Conservation (phyloP, 2,888 invertebrate species). For the Archips xylosteana region DNA sequence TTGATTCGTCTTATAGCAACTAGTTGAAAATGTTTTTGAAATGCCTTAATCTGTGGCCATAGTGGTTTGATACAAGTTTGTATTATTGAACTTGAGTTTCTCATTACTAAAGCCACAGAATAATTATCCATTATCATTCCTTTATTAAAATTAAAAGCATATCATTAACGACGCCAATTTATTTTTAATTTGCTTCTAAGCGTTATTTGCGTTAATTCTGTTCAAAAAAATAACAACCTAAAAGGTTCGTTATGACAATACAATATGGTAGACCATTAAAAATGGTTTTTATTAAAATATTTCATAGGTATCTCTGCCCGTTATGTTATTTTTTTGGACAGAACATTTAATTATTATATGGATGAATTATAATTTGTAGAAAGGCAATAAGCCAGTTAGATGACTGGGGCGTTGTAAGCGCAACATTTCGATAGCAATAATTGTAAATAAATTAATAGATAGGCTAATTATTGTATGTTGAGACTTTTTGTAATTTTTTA, state of each 20-base stretch:
- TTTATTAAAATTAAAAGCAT: conserved; percentile 72
- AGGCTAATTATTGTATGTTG: conserved; percentile 83
- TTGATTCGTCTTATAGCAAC: conserved; percentile 5
- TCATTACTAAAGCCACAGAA: not conserved
- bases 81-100: not conserved
- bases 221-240: conserved; percentile 51
- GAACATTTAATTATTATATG: conserved; percentile 56
- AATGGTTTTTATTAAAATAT: conserved; percentile 30
- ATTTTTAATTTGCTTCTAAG: conserved; percentile 67
- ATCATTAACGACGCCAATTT: conserved; percentile 68
- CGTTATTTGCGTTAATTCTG: conserved; percentile 57
- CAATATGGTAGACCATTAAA: conserved; percentile 28
- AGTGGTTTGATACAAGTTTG: conserved; percentile 51
- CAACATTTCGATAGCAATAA: conserved; percentile 82
- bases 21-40: conserved; percentile 49
- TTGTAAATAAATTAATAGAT: conserved; percentile 81
- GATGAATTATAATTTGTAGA: conserved; percentile 67
- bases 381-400: conserved; percentile 76
- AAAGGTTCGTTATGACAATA: conserved; percentile 37
- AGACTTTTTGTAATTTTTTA: conserved; percentile 81
- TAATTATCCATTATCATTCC: conserved; percentile 67
- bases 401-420: conserved; percentile 79
- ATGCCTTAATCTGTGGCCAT: conserved; percentile 45
- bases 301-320: conserved; percentile 37
- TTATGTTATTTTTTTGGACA: conserved; percentile 52